Percentiles rank a stretch among this genome's conserved stretches.
phyloP scores from a whole-genome alignment of 2,113 vertebrate species.

The Colinus virginianus region DNA sequence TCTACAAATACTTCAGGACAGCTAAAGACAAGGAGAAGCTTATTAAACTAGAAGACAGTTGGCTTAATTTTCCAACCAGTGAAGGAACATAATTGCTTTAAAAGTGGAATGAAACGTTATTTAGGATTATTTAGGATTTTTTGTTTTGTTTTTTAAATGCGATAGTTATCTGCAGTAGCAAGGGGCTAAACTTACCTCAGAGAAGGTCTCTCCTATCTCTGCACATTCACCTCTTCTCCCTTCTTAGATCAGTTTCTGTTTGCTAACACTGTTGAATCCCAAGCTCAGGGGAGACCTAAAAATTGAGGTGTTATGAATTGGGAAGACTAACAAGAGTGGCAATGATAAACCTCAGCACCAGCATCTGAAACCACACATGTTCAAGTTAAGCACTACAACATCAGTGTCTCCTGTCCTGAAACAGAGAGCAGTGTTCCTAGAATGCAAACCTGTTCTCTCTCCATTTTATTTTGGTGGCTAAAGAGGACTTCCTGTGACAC shows the following conservation, averaged over 20 bases:
- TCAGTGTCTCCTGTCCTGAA: neutral
- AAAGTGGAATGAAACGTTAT: neutral
- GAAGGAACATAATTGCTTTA: neutral
- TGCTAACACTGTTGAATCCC: neutral
- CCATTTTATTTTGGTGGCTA: neutral
- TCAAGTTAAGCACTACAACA: neutral
- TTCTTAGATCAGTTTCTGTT: neutral
- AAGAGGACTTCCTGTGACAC: neutral
- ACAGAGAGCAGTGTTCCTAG: neutral
- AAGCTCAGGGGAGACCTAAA: neutral
- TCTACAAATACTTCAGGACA: neutral
- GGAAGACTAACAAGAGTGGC: neutral
- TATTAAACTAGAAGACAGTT: neutral
- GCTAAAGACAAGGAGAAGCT: neutral
- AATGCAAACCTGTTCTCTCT: neutral
- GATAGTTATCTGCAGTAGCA: neutral
- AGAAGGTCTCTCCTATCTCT: neutral
- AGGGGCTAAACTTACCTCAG: neutral
- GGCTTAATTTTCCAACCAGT: neutral
- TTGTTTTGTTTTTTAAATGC: neutral
- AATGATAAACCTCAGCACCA: neutral
- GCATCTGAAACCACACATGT: accelerated
- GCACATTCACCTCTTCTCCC: neutral
- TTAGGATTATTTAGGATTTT: neutral
- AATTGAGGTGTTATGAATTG: neutral